A percentile compares a stretch with the other conserved stretches of the same genome.
Conservation (phyloP, 2,888 invertebrate species). For the Acrobasis consociella region DNA sequence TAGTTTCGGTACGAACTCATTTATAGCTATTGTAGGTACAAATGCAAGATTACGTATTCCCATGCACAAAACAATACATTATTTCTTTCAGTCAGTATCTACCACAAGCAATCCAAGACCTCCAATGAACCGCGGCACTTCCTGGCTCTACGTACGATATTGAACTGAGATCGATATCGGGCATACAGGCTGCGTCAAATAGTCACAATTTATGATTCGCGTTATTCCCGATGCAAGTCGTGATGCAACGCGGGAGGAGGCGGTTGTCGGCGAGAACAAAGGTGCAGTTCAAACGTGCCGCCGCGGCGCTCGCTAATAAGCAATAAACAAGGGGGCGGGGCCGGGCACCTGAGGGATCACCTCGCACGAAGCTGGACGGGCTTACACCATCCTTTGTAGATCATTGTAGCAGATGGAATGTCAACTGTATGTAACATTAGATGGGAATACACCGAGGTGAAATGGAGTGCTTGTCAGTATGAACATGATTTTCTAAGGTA, state of each 20-base stretch:
- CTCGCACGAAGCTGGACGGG: constrained; percentile 42
- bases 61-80: no score
- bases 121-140: constrained; percentile 48
- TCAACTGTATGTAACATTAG: neutral
- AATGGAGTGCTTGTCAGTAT: no score
- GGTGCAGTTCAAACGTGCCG: constrained; percentile 78
- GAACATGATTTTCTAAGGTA: no score
- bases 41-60: no score
- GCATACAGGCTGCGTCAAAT: constrained; percentile 75
- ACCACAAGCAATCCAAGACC: neutral
- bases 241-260: constrained; percentile 58
- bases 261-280: constrained; percentile 76
- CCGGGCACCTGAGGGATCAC: constrained; percentile 79
- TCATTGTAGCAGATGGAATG: constrained; percentile 9
- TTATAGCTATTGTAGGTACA: no score
- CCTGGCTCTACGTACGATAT: constrained; percentile 74
- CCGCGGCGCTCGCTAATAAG: constrained; percentile 78
- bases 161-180: constrained; percentile 75
- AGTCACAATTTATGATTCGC: constrained; percentile 79
- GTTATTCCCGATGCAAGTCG: constrained; percentile 68
- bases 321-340: constrained; percentile 83
- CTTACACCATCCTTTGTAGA: neutral
- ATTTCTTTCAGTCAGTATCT: no score
- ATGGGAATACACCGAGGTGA: no score
- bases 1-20: no score